Percentiles rank a stretch among this genome's conserved stretches.
Evolutionary conservation across 2,113 vertebrate genomes (phyloP).

Genomic region (Equus przewalskii): DNA sequence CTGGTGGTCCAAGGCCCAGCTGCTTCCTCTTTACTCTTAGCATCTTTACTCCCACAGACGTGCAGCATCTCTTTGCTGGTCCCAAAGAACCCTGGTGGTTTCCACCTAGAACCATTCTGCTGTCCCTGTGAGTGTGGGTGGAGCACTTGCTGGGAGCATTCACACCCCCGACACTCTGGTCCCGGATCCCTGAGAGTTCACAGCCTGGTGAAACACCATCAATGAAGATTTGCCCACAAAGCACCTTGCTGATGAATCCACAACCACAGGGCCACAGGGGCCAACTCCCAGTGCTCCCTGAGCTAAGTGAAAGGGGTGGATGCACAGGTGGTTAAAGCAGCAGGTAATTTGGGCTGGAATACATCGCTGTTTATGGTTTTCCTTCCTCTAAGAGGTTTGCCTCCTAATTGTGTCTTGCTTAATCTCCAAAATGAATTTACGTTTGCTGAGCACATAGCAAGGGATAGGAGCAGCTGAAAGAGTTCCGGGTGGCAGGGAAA

Average conservation of each 20-base stretch:
- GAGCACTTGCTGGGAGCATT: background rate
- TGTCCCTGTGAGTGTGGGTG: fast-evolving
- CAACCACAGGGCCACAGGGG: background rate
- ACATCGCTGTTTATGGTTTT: background rate
- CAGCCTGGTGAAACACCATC: fast-evolving
- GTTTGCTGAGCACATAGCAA: background rate
- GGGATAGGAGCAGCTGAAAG: background rate
- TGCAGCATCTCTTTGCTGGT: background rate
- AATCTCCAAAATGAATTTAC: background rate
- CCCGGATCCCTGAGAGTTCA: background rate
- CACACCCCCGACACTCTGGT: background rate
- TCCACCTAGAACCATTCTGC: background rate
- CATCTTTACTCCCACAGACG: background rate
- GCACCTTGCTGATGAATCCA: fast-evolving
- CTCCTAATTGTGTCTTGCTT: background rate
- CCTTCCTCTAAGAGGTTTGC: background rate
- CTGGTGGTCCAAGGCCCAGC: background rate
- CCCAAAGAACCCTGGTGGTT: background rate
- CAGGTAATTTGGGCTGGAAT: background rate
- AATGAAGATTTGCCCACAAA: background rate
- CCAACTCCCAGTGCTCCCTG: fast-evolving
- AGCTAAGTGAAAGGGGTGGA: fast-evolving
- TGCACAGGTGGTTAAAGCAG: background rate
- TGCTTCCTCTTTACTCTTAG: background rate
- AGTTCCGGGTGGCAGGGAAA: background rate